Base-by-base conservation (phyloP, 2,797 vertebrate species). In the Cygnus olor region DNA sequence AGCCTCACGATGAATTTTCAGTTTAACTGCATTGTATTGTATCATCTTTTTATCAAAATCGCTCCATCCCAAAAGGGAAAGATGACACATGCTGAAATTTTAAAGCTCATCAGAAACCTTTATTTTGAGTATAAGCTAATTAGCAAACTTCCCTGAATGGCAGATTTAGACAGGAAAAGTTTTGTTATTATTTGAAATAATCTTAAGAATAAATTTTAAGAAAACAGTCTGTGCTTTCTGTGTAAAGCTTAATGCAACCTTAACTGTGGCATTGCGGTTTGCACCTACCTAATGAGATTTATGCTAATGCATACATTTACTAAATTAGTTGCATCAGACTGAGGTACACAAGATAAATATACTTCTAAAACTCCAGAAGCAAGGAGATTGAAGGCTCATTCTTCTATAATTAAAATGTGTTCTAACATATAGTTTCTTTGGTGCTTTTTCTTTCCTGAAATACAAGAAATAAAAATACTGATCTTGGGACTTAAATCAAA, bases 241-340 rank as follows among this genome's bases (percentile, higher is more conserved):
- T 92, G 21, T 70, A 47, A 68, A 79, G n/a, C 92, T 91, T 85
- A 70, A 68, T 70, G 57, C 78, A 44, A 12, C 45, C 15, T 49
- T 89, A 76, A 88, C 70, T 88, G 47, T 69, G 61, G 25, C 38
- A 51, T 56, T 85, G 30, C 66, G 45, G 11, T 71, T 89, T 87
- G 36, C 91, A 42, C 42, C 45, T 92, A 12, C 51, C 74, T 92
- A 83, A 95, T 89, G 66, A 88, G 49, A 79, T 89, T 88, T 89
- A 89, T 94, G 85, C 58, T 93, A 94, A 91, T 95, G 17, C 20
- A 58, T 78, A 10, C 42, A 94, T 42, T 91, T 88, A 91, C 53
- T 63, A 88, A 85, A 76, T 18, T 66, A 53, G 14, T 38, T 89
- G 92, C 40, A 71, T 93, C 34, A 90, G 69, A 90, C 49, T 56